Evolutionary conservation across 2,888 invertebrate species (phyloP), one percentile per base, ranked within the genome.

Genomic region (Cenopis cana): DNA sequence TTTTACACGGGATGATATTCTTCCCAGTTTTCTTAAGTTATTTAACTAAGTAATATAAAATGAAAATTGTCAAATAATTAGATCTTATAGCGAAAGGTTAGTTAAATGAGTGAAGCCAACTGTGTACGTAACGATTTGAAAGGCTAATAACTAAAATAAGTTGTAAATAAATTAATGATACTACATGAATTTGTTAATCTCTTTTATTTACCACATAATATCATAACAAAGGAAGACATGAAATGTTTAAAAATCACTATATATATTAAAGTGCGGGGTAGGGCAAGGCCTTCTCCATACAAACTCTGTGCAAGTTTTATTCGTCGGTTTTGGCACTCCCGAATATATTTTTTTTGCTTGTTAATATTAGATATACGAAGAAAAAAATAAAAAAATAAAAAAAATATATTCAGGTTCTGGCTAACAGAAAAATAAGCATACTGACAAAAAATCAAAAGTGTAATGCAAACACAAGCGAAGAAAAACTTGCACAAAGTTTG

Each of bases 11-110:
- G 4, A 94, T 99, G 77, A 94, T 99, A 79, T 96, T 99, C 83
- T 93, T 99, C 82, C 99, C 99, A 5, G 98, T 98, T 6, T 85
- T 99, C 11, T 94, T 99, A 70, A 97, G 97, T 87, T 96, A 96
- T 84, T 87, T 97, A 54, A 83, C 78, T 74, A 46, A 46, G n/a
- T 46, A 83, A 88, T 76, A 56, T 88, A 20, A 82, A 64, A 72
- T 78, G 77, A 60, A 82, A 81, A 54, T 65, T 65, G 29, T 59
- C 52, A 33, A 41, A 33, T 36, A 10, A 46, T 46, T 18, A 68
- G 68, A 68, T 68, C 60, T 61, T 60, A 18, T 46, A n/a, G 46
- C 46, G 46, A 46, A 46, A 18, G 17, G 11, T 33, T n/a, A 8
- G 46, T 46, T 12, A 46, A 67, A 10, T 33, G 38, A 20, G 46